Base-by-base conservation (phyloP, 2,113 vertebrate genomes). In the Taurulus bubalis region DNA sequence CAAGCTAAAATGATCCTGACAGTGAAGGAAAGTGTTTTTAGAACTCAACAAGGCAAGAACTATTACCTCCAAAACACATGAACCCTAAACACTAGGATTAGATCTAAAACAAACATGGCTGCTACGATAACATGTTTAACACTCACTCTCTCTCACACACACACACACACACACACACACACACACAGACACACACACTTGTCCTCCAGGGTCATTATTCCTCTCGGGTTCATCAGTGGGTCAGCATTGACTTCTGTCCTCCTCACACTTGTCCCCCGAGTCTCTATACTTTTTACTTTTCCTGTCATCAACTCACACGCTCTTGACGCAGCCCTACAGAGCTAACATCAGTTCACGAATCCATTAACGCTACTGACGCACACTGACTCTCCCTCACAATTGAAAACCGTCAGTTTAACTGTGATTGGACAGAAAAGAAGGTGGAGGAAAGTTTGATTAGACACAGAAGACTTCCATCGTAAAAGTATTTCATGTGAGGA, bases 21-120 rank as follows among this genome's bases (percentile, higher is more conserved):
- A 24, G 47, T 11, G 22, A 40, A 12, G 58, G 3, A 3, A n/a
- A 58, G 15, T 55, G 36, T 22, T 76, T 82, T 47, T 47, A 26
- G n/a, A 45, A 20, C 8, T 32, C 18, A 14, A 15, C 30, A 34
- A 4, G 38, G 42, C 12, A 67, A 83, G 58, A 83, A 40, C 53
- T 32, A 42, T 67, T 72, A 67, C 47, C 24, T 32, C 11, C 2
- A 58, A 66, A 82, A 30, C 49, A 36, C 51, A 66, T 53, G 51
- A 72, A 77, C 68, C 74, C 40, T 67, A 53, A 77, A 65, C 51
- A 71, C 16, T 9, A 4, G 9, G 75, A 78, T 83, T 73, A 55
- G 42, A 83, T 83, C 75, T 78, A 36, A 78, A 72, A 78, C 75
- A 60, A 83, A 32, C 75, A 60, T 1, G 79, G 49, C 49, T 6